Conservation (phyloP, 2,113 vertebrate genomes). For the Mus pahari region DNA sequence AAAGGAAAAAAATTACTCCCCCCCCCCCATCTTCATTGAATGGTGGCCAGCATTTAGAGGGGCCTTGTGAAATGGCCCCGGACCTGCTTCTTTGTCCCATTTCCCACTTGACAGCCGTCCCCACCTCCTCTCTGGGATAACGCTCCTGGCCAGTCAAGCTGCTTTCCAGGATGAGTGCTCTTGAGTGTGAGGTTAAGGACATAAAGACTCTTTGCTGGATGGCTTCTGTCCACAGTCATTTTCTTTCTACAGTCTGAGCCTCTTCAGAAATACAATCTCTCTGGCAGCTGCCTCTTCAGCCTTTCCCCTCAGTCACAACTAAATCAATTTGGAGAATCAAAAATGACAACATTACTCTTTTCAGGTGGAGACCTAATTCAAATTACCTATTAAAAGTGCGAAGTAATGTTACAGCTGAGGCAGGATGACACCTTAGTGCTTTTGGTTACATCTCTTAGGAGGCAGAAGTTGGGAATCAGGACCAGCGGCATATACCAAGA, state of each 20-base stretch:
- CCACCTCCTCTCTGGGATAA: slow-evolving; percentile 49
- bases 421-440: background rate
- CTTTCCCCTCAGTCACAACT: slow-evolving; percentile 38
- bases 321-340: slow-evolving; percentile 55
- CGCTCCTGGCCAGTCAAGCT: slow-evolving; percentile 53
- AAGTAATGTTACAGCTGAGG: background rate
- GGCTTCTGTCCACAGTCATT: slow-evolving; percentile 57
- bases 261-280: slow-evolving; percentile 66
- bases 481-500: background rate
- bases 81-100: slow-evolving; percentile 11
- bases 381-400: slow-evolving; percentile 34
- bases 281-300: slow-evolving; percentile 54
- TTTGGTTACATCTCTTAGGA: background rate
- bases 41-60: slow-evolving; percentile 5
- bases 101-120: background rate
- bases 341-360: slow-evolving; percentile 11
- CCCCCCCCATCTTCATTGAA: background rate
- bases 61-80: background rate
- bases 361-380: slow-evolving; percentile 38
- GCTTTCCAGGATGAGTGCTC: slow-evolving; percentile 62
- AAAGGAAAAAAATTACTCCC: background rate
- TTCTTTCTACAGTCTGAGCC: slow-evolving; percentile 63
- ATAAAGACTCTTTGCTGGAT: slow-evolving; percentile 52
- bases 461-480: background rate
- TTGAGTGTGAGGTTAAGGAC: slow-evolving; percentile 71